Percentiles rank a stretch among this genome's conserved stretches.
phyloP scores from a whole-genome alignment of 2,888 invertebrate species.

The Sicus ferrugineus region DNA sequence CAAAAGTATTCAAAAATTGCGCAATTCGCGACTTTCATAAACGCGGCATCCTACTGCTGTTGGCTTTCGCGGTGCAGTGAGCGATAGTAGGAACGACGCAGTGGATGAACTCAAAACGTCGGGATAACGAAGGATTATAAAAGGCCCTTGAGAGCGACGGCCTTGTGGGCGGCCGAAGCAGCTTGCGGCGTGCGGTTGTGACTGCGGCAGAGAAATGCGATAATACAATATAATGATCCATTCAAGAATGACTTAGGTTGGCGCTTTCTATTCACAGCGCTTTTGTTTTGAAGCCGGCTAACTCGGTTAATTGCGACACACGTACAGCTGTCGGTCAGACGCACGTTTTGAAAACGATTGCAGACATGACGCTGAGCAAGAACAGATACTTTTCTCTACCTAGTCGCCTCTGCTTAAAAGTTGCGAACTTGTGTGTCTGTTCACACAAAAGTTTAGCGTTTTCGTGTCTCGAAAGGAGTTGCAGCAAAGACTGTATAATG shows the following conservation, averaged over 20 bases:
- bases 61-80: constrained; percentile 2
- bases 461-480: too few species aligned
- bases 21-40: too few species aligned
- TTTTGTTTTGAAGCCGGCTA: neutral
- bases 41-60: neutral
- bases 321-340: neutral
- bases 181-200: constrained; percentile 8
- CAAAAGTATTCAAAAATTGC: too few species aligned
- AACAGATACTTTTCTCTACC: too few species aligned
- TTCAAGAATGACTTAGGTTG: constrained; percentile 60
- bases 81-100: constrained; percentile 1
- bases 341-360: too few species aligned
- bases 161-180: neutral
- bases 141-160: constrained; percentile 48
- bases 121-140: constrained; percentile 60
- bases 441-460: too few species aligned
- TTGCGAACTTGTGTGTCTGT: too few species aligned
- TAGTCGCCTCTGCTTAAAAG: too few species aligned
- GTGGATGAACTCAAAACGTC: constrained; percentile 46
- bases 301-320: neutral
- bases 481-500: too few species aligned
- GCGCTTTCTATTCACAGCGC: constrained; percentile 22
- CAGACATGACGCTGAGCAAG: too few species aligned
- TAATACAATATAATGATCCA: constrained; percentile 61
- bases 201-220: constrained; percentile 41